Conservation (phyloP, 1,140 invertebrate genomes). For the Aleiodes sp. region DNA sequence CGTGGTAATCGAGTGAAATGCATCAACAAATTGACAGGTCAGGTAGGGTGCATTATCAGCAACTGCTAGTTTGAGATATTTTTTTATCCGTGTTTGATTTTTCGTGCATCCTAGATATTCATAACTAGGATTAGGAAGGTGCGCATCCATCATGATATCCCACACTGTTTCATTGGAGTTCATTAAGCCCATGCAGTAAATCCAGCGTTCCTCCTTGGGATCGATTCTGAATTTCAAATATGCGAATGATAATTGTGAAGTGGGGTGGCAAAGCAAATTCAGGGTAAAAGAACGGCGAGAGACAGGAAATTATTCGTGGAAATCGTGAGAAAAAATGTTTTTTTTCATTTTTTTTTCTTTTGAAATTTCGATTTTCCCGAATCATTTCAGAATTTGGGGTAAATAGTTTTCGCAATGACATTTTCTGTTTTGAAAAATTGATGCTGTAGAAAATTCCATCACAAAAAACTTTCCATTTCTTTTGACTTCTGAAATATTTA, state of each 20-base stretch:
- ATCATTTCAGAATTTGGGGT: too few species aligned
- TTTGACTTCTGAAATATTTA: too few species aligned
- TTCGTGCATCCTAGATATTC: constrained; percentile 19
- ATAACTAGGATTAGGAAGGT: constrained; percentile 15
- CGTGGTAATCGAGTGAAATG: background rate
- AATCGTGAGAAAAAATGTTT: background rate
- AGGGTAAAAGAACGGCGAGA: too few species aligned
- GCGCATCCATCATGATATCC: background rate
- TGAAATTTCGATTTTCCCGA: too few species aligned
- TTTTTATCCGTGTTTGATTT: constrained; percentile 8
- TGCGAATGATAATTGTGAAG: too few species aligned
- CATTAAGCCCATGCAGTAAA: constrained; percentile 13
- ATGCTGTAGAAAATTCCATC: too few species aligned
- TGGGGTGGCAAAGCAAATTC: too few species aligned
- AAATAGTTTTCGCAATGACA: too few species aligned
- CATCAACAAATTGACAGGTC: background rate
- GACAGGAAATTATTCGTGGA: background rate
- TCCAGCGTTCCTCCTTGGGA: background rate
- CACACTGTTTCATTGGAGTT: constrained; percentile 8
- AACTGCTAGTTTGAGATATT: background rate
- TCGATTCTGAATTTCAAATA: background rate
- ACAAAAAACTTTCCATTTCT: too few species aligned
- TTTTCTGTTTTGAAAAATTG: too few species aligned
- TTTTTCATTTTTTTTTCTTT: too few species aligned
- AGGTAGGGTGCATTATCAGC: background rate